Base-by-base conservation (phyloP, 1,140 invertebrate genomes). In the Drosophila nikananu region DNA sequence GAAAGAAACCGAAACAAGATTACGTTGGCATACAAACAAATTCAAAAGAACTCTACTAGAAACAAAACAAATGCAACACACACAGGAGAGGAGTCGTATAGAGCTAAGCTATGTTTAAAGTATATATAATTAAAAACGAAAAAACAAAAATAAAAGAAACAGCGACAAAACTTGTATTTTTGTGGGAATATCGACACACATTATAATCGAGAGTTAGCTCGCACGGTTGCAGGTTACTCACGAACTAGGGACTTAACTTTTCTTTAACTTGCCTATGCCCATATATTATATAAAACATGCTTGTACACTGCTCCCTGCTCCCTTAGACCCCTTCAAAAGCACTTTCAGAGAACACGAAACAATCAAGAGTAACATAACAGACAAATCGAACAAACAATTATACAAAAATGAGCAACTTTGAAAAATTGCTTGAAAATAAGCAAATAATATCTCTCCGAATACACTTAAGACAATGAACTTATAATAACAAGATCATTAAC, bases 1-100 rank as follows among this genome's bases (percentile, higher is more conserved):
- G 46, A 72, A 80, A 65, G 42, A 44, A 58, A 68, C 74, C n/a
- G 54, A 57, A 39, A 61, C 44, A 83, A 57, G 54, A 84, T 89
- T 81, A 79, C 35, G 54, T 39, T 59, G 83, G 63, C 84, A 89
- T 80, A 78, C 48, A 80, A 52, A 80, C 55, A 77, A 62, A 86
- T 55, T 77, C 52, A 83, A 77, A 51, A 89, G 52, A 87, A 90
- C 51, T 57, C 21, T 55, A 87, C 79, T 74, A 87, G 66, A 89
- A 87, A 70, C 57, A 64, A 72, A 75, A 78, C 54, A 72, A 80
- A 79, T 59, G 70, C 70, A 73, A 73, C 71, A 72, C 67, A 73
- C 68, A 73, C 59, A 71, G 73, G 71, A 73, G 71, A 70, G 71
- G 67, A 73, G 71, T 61, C 67, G 71, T 73, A 60, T 73, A 73